Percentiles rank a stretch among this genome's conserved stretches.
Conservation (phyloP, 2,113 vertebrate species). For the Pluvianellus socialis region DNA sequence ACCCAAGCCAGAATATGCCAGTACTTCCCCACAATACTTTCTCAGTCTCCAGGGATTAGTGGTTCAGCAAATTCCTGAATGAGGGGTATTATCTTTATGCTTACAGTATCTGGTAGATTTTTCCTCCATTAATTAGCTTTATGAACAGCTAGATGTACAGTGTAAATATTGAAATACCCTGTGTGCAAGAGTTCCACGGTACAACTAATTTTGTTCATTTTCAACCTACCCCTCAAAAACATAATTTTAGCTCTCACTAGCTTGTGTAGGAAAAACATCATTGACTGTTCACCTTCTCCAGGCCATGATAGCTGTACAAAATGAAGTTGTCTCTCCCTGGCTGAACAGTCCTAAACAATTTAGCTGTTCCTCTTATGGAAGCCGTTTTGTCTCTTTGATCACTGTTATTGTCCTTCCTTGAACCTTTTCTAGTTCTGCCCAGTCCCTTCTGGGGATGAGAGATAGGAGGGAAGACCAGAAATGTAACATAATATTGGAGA, state of each 20-base stretch:
- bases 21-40: background rate
- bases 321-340: background rate
- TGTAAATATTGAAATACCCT: constrained; percentile 6
- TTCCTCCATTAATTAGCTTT: background rate
- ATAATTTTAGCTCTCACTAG: background rate
- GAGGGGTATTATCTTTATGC: background rate
- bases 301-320: background rate
- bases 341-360: background rate
- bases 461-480: background rate
- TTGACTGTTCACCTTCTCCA: background rate
- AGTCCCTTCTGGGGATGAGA: background rate
- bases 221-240: background rate
- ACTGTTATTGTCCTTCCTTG: background rate
- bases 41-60: background rate
- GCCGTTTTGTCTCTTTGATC: background rate
- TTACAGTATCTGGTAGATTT: background rate
- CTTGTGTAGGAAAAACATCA: background rate
- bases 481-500: background rate
- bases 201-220: constrained; percentile 1
- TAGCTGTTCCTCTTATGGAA: background rate
- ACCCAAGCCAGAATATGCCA: background rate
- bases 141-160: background rate
- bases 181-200: background rate
- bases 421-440: background rate
- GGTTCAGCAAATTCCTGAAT: background rate